These are phyloP conservation scores for Druon quercuslanigerum DNA, from an alignment of 1,140 invertebrate genomes.

Conservation along the genomic window DNA sequence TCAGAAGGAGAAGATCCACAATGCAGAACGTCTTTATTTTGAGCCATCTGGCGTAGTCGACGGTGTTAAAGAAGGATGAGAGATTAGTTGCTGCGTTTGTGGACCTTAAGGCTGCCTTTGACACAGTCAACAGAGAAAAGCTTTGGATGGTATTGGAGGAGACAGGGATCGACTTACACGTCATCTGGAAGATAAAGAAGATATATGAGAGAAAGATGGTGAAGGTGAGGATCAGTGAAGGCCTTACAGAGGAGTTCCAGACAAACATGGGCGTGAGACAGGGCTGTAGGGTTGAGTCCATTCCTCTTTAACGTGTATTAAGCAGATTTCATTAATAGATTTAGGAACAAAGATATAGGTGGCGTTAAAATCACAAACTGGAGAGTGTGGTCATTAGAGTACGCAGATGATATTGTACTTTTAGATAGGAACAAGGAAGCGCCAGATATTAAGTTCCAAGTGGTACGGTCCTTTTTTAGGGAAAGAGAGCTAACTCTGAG, in stretches of 20 bases:
- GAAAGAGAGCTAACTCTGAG: too few species aligned
- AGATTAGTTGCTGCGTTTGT: not conserved
- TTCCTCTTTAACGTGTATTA: too few species aligned
- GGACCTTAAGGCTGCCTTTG: too few species aligned
- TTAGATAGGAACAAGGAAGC: constrained; percentile 4
- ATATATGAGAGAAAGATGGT: constrained; percentile 37
- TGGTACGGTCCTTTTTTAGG: not conserved
- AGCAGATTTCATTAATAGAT: too few species aligned
- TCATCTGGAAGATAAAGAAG: not conserved
- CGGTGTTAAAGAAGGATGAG: not conserved
- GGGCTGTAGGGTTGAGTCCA: too few species aligned
- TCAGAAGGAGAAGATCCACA: too few species aligned
- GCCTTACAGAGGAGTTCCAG: not conserved
- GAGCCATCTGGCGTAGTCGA: constrained; percentile 32
- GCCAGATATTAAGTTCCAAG: not conserved
- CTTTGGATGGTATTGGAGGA: constrained; percentile 36
- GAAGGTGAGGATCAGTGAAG: not conserved
- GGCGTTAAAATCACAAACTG: too few species aligned
- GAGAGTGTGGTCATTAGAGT: constrained; percentile 5
- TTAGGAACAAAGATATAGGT: constrained; percentile 22
- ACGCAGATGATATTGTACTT: constrained; percentile 16
- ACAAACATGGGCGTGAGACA: constrained; percentile 21
- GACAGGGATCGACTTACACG: not conserved
- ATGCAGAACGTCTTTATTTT: constrained; percentile 39
- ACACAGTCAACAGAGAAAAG: constrained; percentile 32